A percentile compares a stretch with the other conserved stretches of the same genome.
Evolutionary conservation across 2,888 invertebrate species (phyloP).

Genomic region (Morpho deidamia): DNA sequence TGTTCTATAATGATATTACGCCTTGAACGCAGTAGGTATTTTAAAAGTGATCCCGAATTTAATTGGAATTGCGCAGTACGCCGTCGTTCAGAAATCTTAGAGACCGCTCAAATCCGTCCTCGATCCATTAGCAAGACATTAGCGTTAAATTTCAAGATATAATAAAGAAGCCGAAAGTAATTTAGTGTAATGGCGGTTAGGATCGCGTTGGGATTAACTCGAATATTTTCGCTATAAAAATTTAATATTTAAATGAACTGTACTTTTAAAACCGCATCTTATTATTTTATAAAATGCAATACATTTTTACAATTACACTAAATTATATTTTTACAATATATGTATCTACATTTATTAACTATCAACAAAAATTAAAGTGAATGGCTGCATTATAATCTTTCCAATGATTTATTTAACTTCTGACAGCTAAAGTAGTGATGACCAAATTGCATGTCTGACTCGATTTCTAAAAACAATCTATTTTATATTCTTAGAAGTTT

Average conservation of each 20-base stretch:
- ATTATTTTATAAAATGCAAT: too few relatives aligned
- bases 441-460: too few relatives aligned
- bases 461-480: too few relatives aligned
- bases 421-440: too few relatives aligned
- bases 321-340: too few relatives aligned
- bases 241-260: neutral
- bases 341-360: too few relatives aligned
- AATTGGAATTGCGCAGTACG: neutral
- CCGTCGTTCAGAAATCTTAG: conserved; percentile 12
- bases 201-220: conserved; percentile 8
- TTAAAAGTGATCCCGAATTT: neutral
- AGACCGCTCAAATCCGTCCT: conserved; percentile 11
- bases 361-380: too few relatives aligned
- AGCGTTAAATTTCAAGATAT: conserved; percentile 18
- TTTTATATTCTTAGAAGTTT: too few relatives aligned
- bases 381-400: too few relatives aligned
- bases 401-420: too few relatives aligned
- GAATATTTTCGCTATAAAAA: conserved; percentile 3
- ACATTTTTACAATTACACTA: too few relatives aligned
- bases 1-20: too few relatives aligned
- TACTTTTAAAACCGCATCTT: neutral
- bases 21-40: neutral
- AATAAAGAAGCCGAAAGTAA: conserved; percentile 20
- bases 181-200: conserved; percentile 15
- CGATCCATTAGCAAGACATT: conserved; percentile 21